Evolutionary conservation across 2,797 vertebrate species (phyloP), one percentile per base, ranked within the genome.

Genomic region (Echeneis naucrates): DNA sequence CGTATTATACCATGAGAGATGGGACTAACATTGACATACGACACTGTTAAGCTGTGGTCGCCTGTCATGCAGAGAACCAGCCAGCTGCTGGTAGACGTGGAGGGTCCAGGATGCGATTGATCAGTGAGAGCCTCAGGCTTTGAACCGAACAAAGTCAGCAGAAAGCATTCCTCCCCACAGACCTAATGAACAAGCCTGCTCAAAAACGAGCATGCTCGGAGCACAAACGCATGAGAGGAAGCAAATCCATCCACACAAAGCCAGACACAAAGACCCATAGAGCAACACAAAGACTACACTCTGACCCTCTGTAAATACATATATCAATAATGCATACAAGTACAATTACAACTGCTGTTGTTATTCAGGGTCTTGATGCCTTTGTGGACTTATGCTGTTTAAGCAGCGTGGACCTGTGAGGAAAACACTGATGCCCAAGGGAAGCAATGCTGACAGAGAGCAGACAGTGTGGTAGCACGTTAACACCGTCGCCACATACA

Each of bases 391-490:
- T 67, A 72, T 64, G 84, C 78, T 89, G 87, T 83, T 89, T 79
- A 81, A 87, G 84, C 61, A 42, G 52, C 87, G 83, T 47, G 67
- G 80, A 91, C 84, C 84, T 89, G 87, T 69, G 87, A 92, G 88
- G 81, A 88, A 90, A 90, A 91, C 83, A 90, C 80, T 75, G 87
- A 91, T 58, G 84, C 90, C 89, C 82, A 45, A 82, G 88, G 91
- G 91, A 90, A 78, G 75, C 16, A 21, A 78, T 54, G 82, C 77
- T 88, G 87, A 88, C 88, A 82, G 79, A 75, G 83, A 87, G 82
- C 82, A 88, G 88, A 89, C 77, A 89, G 84, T 86, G 89, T 79
- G 77, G 84, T 90, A 80, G 84, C 90, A 91, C 86, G 87, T 88
- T 84, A 85, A 87, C 86, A 85, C 65, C 70, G 61, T 83, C 78